A percentile compares a stretch with the other conserved stretches of the same genome.
Evolutionary conservation across 2,113 vertebrate genomes (phyloP).

Genomic region (Elachura formosa): DNA sequence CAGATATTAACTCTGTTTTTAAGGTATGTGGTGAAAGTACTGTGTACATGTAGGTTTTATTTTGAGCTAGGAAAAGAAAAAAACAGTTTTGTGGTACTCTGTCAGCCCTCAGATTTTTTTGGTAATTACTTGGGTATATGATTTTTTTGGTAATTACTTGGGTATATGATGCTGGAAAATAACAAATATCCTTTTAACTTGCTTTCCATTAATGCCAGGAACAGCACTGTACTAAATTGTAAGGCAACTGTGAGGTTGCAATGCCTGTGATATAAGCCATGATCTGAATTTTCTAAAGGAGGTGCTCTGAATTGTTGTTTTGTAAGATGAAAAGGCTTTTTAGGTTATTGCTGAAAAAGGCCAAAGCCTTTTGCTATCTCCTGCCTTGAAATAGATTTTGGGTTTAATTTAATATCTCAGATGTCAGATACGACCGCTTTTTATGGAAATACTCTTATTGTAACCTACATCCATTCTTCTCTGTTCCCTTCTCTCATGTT

Average conservation of each 20-base stretch:
- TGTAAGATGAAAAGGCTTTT: constrained; percentile 21
- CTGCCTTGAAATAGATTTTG: constrained; percentile 53
- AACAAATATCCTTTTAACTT: background rate
- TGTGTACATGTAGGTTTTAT: background rate
- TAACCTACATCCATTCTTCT: background rate
- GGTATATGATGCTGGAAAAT: background rate
- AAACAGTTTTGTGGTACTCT: background rate
- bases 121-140: too few relatives aligned
- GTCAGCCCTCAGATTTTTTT: background rate
- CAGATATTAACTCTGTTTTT: background rate
- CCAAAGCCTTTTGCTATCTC: constrained; percentile 31
- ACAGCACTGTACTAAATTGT: background rate
- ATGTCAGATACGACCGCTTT: constrained; percentile 21
- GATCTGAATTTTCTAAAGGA: constrained; percentile 4
- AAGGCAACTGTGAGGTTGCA: background rate
- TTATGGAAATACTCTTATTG: constrained; percentile 39
- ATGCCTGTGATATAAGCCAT: background rate
- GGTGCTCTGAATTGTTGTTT: constrained; percentile 34
- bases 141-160: background rate
- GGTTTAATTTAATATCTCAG: constrained; percentile 57
- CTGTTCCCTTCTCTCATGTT: background rate
- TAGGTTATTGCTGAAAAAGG: constrained; percentile 46
- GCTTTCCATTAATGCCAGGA: background rate
- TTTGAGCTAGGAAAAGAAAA: background rate
- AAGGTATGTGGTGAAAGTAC: background rate